Evolutionary conservation across 2,113 vertebrate species (phyloP).

Genomic region (Martes martes): DNA sequence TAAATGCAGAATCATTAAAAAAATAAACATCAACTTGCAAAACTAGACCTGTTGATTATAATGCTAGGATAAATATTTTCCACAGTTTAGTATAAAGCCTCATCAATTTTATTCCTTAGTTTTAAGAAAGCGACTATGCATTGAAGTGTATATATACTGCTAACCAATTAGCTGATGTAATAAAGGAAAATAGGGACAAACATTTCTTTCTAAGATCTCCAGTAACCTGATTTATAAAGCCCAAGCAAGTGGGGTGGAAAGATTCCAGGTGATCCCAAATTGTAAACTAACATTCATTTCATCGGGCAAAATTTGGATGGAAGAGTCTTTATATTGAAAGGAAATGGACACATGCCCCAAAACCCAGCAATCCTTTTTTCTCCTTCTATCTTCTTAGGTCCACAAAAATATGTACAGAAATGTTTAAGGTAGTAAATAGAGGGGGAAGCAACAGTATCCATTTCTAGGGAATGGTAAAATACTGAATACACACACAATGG

Average conservation of each 20-base stretch:
- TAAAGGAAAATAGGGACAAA: neutral
- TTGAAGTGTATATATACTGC: neutral
- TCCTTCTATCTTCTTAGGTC: neutral
- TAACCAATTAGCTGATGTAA: neutral
- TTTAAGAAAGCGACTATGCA: neutral
- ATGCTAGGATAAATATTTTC: neutral
- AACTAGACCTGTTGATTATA: neutral
- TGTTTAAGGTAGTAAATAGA: neutral
- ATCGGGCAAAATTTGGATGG: neutral
- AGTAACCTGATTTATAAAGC: conserved; percentile 16
- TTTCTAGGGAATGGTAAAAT: neutral
- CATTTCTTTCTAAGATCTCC: neutral
- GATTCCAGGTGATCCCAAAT: neutral
- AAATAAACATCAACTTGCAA: neutral
- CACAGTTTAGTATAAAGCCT: neutral
- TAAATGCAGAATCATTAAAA: neutral
- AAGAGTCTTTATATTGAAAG: neutral
- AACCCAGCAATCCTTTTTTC: neutral
- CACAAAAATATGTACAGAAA: neutral
- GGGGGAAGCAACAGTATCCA: neutral
- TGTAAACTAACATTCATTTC: neutral
- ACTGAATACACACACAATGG: neutral
- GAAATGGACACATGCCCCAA: neutral
- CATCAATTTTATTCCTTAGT: neutral
- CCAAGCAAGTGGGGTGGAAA: neutral